These are phyloP conservation scores for Danio kyathit DNA, from an alignment of 2,797 vertebrate genomes.

Conservation along the genomic window DNA sequence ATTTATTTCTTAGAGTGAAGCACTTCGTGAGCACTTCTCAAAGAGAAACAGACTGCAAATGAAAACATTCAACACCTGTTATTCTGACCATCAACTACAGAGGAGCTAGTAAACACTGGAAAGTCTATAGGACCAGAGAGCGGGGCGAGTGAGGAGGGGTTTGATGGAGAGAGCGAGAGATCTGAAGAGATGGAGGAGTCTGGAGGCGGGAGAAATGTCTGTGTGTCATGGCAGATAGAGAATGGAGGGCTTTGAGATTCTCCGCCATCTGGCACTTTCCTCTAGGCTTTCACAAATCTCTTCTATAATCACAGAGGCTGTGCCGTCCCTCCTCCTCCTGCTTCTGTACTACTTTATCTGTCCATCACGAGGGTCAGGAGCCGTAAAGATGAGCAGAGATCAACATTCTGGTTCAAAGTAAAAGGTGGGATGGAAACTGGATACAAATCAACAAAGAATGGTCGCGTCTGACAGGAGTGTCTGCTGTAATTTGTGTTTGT, in stretches of 20 bases:
- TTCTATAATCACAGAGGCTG: conserved; percentile 57
- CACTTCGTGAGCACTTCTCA: conserved; percentile 16
- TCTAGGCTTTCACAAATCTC: conserved; percentile 59
- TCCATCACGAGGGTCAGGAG: neutral
- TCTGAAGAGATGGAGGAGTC: conserved; percentile 28
- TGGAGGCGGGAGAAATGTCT: conserved; percentile 43
- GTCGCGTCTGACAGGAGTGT: neutral
- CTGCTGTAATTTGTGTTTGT: neutral
- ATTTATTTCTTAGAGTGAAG: too few relatives aligned
- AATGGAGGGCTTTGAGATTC: conserved; percentile 58
- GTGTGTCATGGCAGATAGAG: conserved; percentile 47
- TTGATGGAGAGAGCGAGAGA: conserved; percentile 20
- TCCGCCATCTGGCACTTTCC: conserved; percentile 57
- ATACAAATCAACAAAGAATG: conserved; percentile 9
- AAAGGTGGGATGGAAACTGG: neutral
- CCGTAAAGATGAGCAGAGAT: conserved; percentile 4
- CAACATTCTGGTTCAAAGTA: conserved; percentile 1
- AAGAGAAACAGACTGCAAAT: conserved; percentile 51
- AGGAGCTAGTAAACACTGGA: conserved; percentile 45
- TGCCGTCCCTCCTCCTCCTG: conserved; percentile 16
- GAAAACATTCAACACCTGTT: conserved; percentile 45
- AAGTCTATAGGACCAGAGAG: conserved; percentile 15
- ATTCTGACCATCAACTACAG: conserved; percentile 53
- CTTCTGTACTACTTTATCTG: conserved; percentile 29
- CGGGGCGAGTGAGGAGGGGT: neutral